Evolutionary conservation across 2,113 vertebrate genomes (phyloP), one percentile per base, ranked within the genome.

Genomic region (Urocitellus parryii): DNA sequence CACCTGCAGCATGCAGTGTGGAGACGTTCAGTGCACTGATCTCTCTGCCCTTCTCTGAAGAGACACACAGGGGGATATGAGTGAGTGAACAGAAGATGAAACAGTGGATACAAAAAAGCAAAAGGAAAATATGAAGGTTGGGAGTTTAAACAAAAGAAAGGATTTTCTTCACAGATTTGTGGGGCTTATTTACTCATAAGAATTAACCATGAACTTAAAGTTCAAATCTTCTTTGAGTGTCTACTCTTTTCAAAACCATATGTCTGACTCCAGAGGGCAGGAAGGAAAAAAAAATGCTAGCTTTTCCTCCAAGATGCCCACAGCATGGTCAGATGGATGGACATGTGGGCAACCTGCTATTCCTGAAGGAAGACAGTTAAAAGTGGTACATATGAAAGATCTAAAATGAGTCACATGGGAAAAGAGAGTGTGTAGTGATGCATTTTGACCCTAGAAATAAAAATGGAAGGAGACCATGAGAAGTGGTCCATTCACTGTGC

Each of bases 61-160:
- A 4, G 29, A 42, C 58, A 86, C 63, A 61, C 76, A 42, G 4
- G 24, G 82, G 9, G 4, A 29, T 63, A 83, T 58, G 4, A 39
- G 58, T 34, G 29, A 94, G 37, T 12, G 32, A 32, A 85, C 81
- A 88, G 24, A 32, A 89, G 29, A 72, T 24, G 58, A 89, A 4
- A 70, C 65, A 8, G 73, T 2, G 14, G 1, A 34, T 80, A 13
- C 32, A 58, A 80, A 98, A 87, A 89, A 91, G 39, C 16, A 0
- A 92, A 84, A 22, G 61, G 27, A 90, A 86, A 92, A 45, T 24
- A 89, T 20, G 29, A 37, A 79, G 25, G 1, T 8, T 78, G 14
- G 61, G 45, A 95, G 73, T 80, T 87, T 74, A 29, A 78, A 94
- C 88, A 48, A 73, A 88, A 42, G 22, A 45, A 56, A 84, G 27